Conservation (phyloP, 2,888 invertebrate genomes). For the Volucella bombylans region DNA sequence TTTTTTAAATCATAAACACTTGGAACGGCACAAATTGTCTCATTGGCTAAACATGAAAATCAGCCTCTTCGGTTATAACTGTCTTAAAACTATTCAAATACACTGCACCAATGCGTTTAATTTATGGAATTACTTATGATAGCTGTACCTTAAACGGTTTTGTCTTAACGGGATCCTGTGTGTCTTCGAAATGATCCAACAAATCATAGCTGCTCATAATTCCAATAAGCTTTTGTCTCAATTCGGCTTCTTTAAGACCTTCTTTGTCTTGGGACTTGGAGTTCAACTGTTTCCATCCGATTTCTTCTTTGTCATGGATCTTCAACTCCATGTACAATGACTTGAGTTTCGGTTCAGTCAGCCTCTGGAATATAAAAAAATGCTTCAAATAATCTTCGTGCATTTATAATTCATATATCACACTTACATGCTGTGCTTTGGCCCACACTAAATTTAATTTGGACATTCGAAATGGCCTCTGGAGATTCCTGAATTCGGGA, state of each 20-base stretch:
- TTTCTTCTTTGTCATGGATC: slow-evolving; percentile 96
- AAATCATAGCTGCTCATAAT: slow-evolving; percentile 92
- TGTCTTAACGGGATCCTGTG: slow-evolving; percentile 84
- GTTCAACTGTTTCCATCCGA: slow-evolving; percentile 91
- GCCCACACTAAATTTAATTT: slow-evolving; percentile 94
- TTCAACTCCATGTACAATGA: slow-evolving; percentile 94
- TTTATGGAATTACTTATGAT: not conserved
- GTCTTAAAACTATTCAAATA: no score
- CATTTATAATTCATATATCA: not conserved
- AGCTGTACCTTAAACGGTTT: slow-evolving; percentile 79
- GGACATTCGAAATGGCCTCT: slow-evolving; percentile 94
- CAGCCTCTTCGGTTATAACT: no score
- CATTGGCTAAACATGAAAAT: no score
- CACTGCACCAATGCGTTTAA: no score
- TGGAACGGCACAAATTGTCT: no score
- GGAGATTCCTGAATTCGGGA: slow-evolving; percentile 87
- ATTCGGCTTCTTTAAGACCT: slow-evolving; percentile 90
- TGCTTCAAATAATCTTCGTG: not conserved
- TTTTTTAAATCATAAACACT: no score
- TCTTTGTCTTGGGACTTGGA: slow-evolving; percentile 93
- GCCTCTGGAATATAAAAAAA: slow-evolving; percentile 83
- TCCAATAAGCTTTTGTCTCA: slow-evolving; percentile 90
- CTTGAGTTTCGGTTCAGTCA: slow-evolving; percentile 92
- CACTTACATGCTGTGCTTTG: slow-evolving; percentile 92
- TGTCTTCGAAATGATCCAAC: slow-evolving; percentile 90